A percentile compares a stretch with the other conserved stretches of the same genome.
phyloP scores from a whole-genome alignment of 2,888 invertebrate species.

The Mythimna pallens region DNA sequence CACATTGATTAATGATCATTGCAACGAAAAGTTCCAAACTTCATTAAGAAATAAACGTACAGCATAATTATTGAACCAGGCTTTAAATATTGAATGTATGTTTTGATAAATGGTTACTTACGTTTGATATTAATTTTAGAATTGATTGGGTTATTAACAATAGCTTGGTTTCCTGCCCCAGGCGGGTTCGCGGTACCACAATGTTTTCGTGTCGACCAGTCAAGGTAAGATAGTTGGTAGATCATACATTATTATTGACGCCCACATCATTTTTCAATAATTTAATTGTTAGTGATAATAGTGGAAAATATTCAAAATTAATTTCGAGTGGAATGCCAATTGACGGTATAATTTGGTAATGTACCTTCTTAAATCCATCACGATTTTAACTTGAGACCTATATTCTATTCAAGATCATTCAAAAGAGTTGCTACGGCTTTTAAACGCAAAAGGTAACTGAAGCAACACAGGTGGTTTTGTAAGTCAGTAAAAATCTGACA shows the following conservation, averaged over 20 bases:
- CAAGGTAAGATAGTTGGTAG: slow-evolving; percentile 40
- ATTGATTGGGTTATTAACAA: slow-evolving; percentile 57
- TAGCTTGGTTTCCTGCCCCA: slow-evolving; percentile 50
- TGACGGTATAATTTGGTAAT: not conserved
- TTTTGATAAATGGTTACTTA: slow-evolving; percentile 55
- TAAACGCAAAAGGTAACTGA: too few relatives aligned
- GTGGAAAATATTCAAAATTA: not conserved
- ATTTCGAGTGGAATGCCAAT: not conserved
- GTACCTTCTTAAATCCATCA: too few relatives aligned
- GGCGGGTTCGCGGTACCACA: slow-evolving; percentile 28
- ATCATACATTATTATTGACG: slow-evolving; percentile 23
- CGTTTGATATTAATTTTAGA: slow-evolving; percentile 52
- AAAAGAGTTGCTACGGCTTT: too few relatives aligned
- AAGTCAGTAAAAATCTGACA: too few relatives aligned
- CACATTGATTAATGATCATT: slow-evolving; percentile 21
- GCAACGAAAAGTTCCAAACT: slow-evolving; percentile 12
- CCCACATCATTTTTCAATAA: slow-evolving; percentile 6
- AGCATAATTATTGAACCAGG: slow-evolving; percentile 36
- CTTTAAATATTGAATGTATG: slow-evolving; percentile 39
- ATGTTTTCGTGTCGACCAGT: slow-evolving; percentile 30
- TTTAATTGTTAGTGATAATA: slow-evolving; percentile 1
- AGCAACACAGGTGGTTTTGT: too few relatives aligned
- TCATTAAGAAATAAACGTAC: slow-evolving; percentile 36
- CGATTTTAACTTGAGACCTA: too few relatives aligned
- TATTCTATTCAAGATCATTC: too few relatives aligned